phyloP scores from a whole-genome alignment of 1,140 invertebrate genomes.

The Philotrypesis tridentata region DNA sequence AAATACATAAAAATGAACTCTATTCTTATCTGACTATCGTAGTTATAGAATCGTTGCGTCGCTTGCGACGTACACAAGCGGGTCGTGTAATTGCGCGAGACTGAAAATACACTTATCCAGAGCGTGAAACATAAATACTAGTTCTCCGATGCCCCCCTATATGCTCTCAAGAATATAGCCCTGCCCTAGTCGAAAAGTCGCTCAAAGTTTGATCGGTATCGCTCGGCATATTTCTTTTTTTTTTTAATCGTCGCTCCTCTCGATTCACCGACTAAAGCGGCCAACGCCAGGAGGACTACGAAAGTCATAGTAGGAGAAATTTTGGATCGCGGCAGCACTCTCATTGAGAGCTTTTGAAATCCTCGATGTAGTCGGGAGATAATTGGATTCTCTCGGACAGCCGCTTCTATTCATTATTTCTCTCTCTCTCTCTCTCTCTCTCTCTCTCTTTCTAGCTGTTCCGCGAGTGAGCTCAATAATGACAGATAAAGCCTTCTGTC shows the following conservation, averaged over 20 bases:
- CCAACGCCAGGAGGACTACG: too few relatives aligned
- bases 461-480: not conserved
- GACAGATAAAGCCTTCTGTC: not conserved
- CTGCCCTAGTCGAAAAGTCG: conserved; percentile 28
- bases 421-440: not conserved
- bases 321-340: not conserved
- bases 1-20: too few relatives aligned
- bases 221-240: conserved; percentile 1
- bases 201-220: conserved; percentile 29
- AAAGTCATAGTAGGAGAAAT: too few relatives aligned
- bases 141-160: not conserved
- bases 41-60: too few relatives aligned
- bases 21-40: too few relatives aligned
- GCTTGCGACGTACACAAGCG: too few relatives aligned
- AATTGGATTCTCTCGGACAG: conserved; percentile 23
- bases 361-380: not conserved
- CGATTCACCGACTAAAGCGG: not conserved
- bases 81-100: too few relatives aligned
- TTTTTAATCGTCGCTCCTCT: not conserved
- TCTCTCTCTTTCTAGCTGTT: not conserved
- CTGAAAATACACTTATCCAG: too few relatives aligned
- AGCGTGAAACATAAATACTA: conserved; percentile 15
- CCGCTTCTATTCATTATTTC: conserved; percentile 2
- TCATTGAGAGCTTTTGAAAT: conserved; percentile 5
- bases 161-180: not conserved